Base-by-base conservation (phyloP, 2,797 vertebrate genomes). In the Anisognathus igniventris region DNA sequence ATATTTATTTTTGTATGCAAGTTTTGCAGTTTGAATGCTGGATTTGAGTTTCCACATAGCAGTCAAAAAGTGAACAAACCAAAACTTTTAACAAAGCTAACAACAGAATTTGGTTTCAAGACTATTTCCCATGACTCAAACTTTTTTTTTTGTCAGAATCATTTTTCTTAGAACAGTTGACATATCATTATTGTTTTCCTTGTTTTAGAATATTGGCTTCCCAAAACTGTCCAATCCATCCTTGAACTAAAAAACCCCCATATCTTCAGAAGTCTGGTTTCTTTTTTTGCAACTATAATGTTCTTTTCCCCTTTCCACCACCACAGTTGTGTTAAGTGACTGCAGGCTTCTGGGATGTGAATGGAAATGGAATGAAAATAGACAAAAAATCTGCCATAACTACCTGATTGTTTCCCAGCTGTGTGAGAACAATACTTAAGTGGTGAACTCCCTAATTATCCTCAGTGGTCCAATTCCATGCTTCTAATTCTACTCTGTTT, bases 141-240 rank as follows among this genome's bases (percentile, higher is more conserved):
- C 28, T 39, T 85, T 75, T 21, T 21, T 21, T 88, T 88, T 96
- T 89, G 47, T 83, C 51, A 76, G 61, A 88, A 84, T 88, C 0
- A n/a, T 96, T 96, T 96, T 92, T 94, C 78, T 78, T 74, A 89
- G 30, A 89, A 76, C n/a, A 94, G 68, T 58, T 95, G 88, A 83
- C 67, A 72, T 82, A 91, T 90, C 71, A 67, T 96, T 89, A 86
- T 85, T 96, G 47, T 92, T 93, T 93, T 66, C 53, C 50, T 81
- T 93, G 65, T 61, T 96, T 93, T 64, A 86, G 51, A 86, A 84
- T 88, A 92, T 35, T 91, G 21, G 23, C 40, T 85, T 80, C 80
- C 53, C 65, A 66, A 85, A 94, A 71, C 51, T 39, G 53, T 86
- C 64, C 74, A 87, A 53, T 79, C 45, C 57, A 60, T 68, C 62